These are phyloP conservation scores for Leptarthrus brevirostris DNA, from an alignment of 2,888 invertebrate species.

Conservation along the genomic window DNA sequence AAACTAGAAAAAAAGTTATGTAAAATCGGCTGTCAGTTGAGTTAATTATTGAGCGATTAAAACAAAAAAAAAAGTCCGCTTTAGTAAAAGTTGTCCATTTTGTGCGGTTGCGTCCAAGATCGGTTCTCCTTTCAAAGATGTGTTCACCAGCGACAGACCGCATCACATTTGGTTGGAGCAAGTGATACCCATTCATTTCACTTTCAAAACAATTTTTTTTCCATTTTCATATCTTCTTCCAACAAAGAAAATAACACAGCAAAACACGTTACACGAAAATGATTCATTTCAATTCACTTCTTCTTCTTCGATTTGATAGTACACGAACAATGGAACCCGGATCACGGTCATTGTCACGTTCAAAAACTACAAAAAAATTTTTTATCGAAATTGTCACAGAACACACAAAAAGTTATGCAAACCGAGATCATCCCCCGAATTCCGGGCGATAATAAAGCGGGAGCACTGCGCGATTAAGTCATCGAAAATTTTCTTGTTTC, in stretches of 20 bases:
- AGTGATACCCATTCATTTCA: conserved; percentile 5
- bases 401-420: conserved; percentile 38
- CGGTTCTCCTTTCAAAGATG: background rate
- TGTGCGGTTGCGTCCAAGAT: conserved; percentile 5
- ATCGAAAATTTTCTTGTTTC: conserved; percentile 1
- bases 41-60: conserved; percentile 19
- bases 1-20: conserved; percentile 7
- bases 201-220: conserved; percentile 21
- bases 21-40: conserved; percentile 32
- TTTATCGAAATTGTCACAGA: background rate
- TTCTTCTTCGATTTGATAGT: background rate
- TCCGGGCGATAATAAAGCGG: background rate
- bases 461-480: conserved; percentile 12
- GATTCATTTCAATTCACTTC: conserved; percentile 2
- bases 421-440: background rate
- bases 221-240: too few species aligned
- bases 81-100: conserved; percentile 37
- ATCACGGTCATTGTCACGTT: conserved; percentile 35
- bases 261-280: conserved; percentile 3
- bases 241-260: background rate
- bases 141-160: background rate
- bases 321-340: background rate
- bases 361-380: background rate
- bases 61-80: background rate
- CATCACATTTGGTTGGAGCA: background rate